Conservation (phyloP, 2,113 vertebrate species). For the Tetrao urogallus region DNA sequence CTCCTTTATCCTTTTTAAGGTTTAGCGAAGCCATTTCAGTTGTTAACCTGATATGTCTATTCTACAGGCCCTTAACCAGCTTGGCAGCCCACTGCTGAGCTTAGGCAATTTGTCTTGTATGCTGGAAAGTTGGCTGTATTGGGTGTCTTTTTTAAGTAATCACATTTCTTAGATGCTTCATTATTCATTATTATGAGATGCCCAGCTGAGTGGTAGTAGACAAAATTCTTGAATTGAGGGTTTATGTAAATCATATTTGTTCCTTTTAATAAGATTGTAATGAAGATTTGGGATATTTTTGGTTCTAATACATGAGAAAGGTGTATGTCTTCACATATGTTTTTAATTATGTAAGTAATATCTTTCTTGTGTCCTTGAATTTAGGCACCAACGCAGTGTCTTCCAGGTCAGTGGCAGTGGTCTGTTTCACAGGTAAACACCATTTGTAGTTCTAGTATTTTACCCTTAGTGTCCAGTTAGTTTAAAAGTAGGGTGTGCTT, state of each 20-base stretch:
- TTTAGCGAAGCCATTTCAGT: background rate
- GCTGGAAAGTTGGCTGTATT: background rate
- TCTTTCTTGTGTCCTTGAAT: background rate
- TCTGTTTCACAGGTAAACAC: conserved; percentile 79
- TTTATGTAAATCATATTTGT: background rate
- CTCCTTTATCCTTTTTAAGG: background rate
- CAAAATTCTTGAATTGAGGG: background rate
- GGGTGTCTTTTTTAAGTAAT: background rate
- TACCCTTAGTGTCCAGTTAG: background rate
- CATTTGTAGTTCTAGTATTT: background rate
- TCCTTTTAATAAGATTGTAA: background rate
- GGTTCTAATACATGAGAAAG: background rate
- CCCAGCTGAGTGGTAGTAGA: background rate
- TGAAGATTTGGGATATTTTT: background rate
- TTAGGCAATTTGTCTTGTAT: background rate
- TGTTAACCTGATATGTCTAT: background rate
- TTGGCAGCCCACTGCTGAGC: background rate
- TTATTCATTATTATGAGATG: background rate
- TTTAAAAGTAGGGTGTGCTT: background rate
- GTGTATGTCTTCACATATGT: background rate
- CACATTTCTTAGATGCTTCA: background rate
- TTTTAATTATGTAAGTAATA: background rate
- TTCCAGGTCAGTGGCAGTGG: conserved; percentile 82
- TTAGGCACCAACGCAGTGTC: conserved; percentile 77
- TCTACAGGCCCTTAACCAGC: background rate